Evolutionary conservation across 2,888 invertebrate genomes (phyloP), one percentile per base, ranked within the genome.

Genomic region (Dorcus parallelipipedus): DNA sequence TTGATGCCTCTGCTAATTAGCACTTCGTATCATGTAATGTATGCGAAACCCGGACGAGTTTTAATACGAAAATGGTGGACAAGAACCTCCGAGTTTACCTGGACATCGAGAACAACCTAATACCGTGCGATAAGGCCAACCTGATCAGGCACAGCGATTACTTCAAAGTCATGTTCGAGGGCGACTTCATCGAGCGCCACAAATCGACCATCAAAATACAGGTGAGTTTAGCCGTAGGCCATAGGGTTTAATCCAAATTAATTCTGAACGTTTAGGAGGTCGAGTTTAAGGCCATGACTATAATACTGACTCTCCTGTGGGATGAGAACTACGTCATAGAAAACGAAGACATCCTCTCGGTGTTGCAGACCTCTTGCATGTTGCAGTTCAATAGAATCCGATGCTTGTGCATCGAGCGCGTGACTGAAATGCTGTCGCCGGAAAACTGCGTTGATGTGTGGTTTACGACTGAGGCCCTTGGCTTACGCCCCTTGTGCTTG

Each of bases 81-180:
- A 33, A 33, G 6, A 33, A 33, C 26, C 26, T 7, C 26, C 26
- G 26, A 5, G 26, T 33, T 6, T 33, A 33, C 26, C 26, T 75
- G 33, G 52, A 67, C 43, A 67, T 73, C 10, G 71, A 71, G 54
- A 64, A 63, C 5, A 57, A 55, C 1, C 58, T 64, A 56, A 62
- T 75, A 56, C 62, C 62, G 10, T 76, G 74, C 62, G 67, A 69
- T 48, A 75, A 73, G 53, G 56, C 65, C 26, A 59, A 69, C 26
- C 67, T 81, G 49, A 70, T 73, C 10, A 54, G 68, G 55, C 68
- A 78, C 59, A 81, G 80, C 64, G 75, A 77, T 59, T 81, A 80
- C 70, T 81, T 81, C 64, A 71, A 73, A 65, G 79, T 75, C 5
- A 81, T 81, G 81, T 79, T 81, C 57, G 74, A 74, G 55, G 76